phyloP scores from a whole-genome alignment of 2,888 invertebrate species.

The Odontomyia ornata region DNA sequence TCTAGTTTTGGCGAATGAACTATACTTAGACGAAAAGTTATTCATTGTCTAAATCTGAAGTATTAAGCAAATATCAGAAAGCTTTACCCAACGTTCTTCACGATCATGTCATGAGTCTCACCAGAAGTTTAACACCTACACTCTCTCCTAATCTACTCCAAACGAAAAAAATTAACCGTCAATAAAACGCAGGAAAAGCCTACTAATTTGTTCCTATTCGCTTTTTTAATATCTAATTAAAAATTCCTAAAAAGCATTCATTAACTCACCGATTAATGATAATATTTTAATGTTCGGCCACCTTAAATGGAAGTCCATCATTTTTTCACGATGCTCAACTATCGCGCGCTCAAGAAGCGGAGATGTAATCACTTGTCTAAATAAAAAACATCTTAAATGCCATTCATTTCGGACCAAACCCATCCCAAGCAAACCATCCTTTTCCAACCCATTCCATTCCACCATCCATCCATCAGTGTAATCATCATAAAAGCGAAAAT shows the following conservation, averaged over 20 bases:
- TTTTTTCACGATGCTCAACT: neutral
- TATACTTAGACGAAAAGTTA: too few species aligned
- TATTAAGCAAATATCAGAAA: too few species aligned
- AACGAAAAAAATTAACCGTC: too few species aligned
- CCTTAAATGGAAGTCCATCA: constrained; percentile 14
- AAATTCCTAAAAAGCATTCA: constrained; percentile 8
- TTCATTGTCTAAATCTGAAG: too few species aligned
- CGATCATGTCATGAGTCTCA: too few species aligned
- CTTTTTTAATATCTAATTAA: constrained; percentile 5
- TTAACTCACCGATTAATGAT: constrained; percentile 15
- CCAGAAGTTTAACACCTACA: too few species aligned
- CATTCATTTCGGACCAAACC: neutral
- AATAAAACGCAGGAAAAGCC: too few species aligned
- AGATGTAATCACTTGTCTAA: neutral
- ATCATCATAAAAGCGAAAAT: constrained; percentile 25
- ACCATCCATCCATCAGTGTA: neutral
- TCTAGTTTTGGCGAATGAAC: too few species aligned
- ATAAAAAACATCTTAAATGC: constrained; percentile 12
- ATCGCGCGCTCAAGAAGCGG: neutral
- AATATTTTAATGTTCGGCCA: constrained; percentile 18
- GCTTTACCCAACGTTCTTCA: too few species aligned
- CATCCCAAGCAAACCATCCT: neutral
- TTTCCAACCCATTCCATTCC: neutral
- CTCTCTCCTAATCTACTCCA: too few species aligned
- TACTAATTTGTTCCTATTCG: neutral